phyloP scores from a whole-genome alignment of 2,797 vertebrate genomes.

The Graptemys geographica region DNA sequence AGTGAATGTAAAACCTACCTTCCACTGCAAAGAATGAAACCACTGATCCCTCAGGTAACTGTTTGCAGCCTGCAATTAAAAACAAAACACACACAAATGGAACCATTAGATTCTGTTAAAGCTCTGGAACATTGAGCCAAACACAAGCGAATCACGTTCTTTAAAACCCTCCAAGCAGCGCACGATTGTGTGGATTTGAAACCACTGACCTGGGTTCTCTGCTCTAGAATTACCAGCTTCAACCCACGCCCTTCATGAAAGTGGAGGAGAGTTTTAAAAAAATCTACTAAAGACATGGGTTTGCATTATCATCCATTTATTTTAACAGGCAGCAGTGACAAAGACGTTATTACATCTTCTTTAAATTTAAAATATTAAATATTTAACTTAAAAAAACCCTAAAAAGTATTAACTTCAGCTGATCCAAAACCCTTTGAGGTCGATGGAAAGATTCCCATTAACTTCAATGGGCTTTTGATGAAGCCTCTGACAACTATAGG shows the following conservation, averaged over 20 bases:
- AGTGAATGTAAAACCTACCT: slow-evolving; percentile 85
- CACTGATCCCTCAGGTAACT: slow-evolving; percentile 99
- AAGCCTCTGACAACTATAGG: neutral
- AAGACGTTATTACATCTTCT: neutral
- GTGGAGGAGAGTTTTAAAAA: neutral
- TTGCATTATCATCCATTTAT: neutral
- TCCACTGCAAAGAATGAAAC: slow-evolving; percentile 99
- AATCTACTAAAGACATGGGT: neutral
- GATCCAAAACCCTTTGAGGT: neutral
- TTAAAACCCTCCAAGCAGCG: neutral
- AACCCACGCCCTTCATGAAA: neutral
- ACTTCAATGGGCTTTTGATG: neutral
- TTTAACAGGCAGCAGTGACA: slow-evolving; percentile 15
- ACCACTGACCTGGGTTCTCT: neutral
- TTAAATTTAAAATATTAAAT: neutral
- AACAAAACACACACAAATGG: slow-evolving; percentile 34
- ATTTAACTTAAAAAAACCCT: neutral
- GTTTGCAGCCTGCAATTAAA: slow-evolving; percentile 93
- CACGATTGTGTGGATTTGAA: neutral
- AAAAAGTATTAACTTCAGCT: neutral
- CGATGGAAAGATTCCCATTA: neutral
- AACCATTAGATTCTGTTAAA: slow-evolving; percentile 34
- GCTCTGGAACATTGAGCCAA: slow-evolving; percentile 17
- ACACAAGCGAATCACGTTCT: neutral
- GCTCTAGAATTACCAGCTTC: neutral